Evolutionary conservation across 53 echinoderm and acorn worm genomes (phyloP).

Genomic region (Astropecten irregularis): DNA sequence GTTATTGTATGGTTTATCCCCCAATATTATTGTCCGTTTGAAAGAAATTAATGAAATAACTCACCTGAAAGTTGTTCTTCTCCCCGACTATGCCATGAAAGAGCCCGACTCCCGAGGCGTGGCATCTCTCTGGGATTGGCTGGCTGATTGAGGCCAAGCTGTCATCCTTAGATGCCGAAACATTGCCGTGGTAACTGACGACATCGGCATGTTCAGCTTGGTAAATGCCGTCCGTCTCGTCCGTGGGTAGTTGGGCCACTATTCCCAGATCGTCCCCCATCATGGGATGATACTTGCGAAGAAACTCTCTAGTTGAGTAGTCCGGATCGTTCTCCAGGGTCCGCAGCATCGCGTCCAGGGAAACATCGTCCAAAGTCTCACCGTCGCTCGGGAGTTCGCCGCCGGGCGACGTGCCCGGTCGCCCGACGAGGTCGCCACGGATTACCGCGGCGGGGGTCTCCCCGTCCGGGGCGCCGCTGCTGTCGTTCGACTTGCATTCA

Average conservation of each 20-base stretch:
- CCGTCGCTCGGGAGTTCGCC: background rate
- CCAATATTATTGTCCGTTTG: too few relatives aligned
- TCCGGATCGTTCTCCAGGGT: constrained; percentile 85
- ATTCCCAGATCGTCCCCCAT: constrained; percentile 50
- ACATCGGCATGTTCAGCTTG: too few relatives aligned
- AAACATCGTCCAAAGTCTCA: constrained; percentile 5
- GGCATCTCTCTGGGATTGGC: constrained; percentile 68
- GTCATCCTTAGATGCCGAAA: background rate
- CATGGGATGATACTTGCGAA: constrained; percentile 70
- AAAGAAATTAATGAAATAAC: too few relatives aligned
- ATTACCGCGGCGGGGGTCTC: background rate
- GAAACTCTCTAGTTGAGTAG: constrained; percentile 84
- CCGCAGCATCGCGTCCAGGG: constrained; percentile 50
- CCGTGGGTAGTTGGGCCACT: background rate
- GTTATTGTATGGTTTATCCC: too few relatives aligned
- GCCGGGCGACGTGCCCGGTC: too few relatives aligned
- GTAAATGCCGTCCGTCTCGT: background rate
- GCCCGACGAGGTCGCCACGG: background rate
- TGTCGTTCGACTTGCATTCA: constrained; percentile 25
- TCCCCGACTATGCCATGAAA: constrained; percentile 74
- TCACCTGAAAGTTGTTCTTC: constrained; percentile 99
- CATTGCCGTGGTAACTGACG: background rate
- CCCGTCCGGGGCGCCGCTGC: background rate
- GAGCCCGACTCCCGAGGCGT: constrained; percentile 78
- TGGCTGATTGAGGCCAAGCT: constrained; percentile 4